Percentiles rank a stretch among this genome's conserved stretches.
These are phyloP conservation scores for Sebastes trivittatus DNA, from an alignment of 2,797 vertebrate genomes.

Conservation along the genomic window DNA sequence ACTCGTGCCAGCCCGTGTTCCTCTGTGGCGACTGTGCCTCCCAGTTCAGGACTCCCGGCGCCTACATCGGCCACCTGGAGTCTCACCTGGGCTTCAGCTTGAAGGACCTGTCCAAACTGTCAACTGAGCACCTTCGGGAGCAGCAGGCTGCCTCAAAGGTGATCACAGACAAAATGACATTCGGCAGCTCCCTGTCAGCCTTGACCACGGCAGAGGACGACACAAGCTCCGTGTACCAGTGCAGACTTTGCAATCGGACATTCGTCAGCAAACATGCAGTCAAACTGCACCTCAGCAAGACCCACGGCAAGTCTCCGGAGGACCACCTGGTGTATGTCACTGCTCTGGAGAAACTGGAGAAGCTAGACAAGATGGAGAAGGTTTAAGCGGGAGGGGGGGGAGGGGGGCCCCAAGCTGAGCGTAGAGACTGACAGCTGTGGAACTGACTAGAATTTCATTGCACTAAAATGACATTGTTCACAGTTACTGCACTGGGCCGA, in stretches of 20 bases:
- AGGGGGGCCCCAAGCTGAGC: constrained; percentile 57
- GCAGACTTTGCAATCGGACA: constrained; percentile 99
- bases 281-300: constrained; percentile 99
- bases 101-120: constrained; percentile 99
- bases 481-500: constrained; percentile 85
- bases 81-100: constrained; percentile 99
- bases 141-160: constrained; percentile 97
- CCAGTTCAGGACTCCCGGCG: constrained; percentile 99
- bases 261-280: constrained; percentile 99
- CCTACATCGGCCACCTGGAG: constrained; percentile 98
- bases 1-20: constrained; percentile 99
- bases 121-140: constrained; percentile 95
- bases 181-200: constrained; percentile 88
- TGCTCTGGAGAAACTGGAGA: constrained; percentile 98
- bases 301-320: constrained; percentile 99
- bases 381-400: constrained; percentile 46
- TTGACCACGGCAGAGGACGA: constrained; percentile 90
- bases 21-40: constrained; percentile 99
- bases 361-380: constrained; percentile 88
- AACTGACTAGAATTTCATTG: constrained; percentile 85
- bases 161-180: constrained; percentile 93
- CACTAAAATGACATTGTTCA: constrained; percentile 85
- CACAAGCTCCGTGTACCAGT: constrained; percentile 96
- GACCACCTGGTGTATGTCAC: constrained; percentile 99
- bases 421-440: constrained; percentile 76